Evolutionary conservation across 2,113 vertebrate genomes (phyloP).

Genomic region (Solea solea): DNA sequence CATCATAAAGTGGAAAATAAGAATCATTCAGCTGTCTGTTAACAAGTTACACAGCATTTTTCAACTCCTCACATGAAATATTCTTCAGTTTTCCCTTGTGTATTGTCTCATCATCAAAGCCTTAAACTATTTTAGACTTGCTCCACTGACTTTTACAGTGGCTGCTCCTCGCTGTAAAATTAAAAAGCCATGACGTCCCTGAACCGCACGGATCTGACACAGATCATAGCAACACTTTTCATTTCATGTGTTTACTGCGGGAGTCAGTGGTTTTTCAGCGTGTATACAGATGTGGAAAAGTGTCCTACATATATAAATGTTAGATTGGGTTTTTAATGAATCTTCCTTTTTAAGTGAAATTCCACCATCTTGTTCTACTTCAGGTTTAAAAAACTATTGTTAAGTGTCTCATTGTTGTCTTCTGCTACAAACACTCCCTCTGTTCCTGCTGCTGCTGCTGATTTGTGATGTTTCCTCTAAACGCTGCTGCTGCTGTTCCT

Average conservation of each 20-base stretch:
- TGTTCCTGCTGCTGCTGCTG: constrained; percentile 6
- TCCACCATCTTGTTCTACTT: not conserved
- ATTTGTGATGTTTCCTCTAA: constrained; percentile 6
- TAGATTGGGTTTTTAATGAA: not conserved
- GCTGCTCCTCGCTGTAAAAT: constrained; percentile 27
- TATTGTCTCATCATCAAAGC: no score
- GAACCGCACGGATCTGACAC: not conserved
- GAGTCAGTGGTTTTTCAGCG: not conserved
- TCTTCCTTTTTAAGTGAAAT: no score
- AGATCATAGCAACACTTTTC: not conserved
- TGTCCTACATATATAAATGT: no score
- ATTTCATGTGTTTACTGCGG: not conserved
- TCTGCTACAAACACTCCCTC: constrained; percentile 21
- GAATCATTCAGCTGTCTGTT: no score
- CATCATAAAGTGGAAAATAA: no score
- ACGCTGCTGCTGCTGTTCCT: not conserved
- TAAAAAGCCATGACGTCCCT: not conserved
- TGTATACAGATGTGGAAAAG: not conserved
- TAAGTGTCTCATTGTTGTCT: constrained; percentile 18
- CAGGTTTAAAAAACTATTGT: not conserved
- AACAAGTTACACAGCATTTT: no score
- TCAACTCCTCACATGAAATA: no score
- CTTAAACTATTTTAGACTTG: constrained; percentile 5
- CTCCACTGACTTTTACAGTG: constrained; percentile 18
- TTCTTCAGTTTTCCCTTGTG: no score